phyloP scores from a whole-genome alignment of 2,888 invertebrate species.

The Lymantria monacha region DNA sequence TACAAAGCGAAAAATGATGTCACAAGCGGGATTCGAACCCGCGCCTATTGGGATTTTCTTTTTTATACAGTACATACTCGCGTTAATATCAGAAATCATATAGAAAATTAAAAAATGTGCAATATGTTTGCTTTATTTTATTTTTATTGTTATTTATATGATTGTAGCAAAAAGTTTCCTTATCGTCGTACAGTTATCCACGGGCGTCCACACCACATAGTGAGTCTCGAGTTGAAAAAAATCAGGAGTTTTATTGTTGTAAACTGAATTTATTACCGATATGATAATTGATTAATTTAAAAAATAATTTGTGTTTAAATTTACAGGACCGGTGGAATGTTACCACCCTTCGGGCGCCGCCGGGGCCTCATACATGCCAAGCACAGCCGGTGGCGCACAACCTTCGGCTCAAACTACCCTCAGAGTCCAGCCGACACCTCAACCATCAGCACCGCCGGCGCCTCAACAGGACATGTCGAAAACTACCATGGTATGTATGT shows the following conservation, averaged over 20 bases:
- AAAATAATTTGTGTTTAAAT: neutral
- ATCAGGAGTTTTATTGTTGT: too few species aligned
- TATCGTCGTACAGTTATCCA: slow-evolving; percentile 71
- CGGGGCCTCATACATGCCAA: slow-evolving; percentile 61
- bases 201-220: slow-evolving; percentile 78
- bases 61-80: too few species aligned
- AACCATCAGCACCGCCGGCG: slow-evolving; percentile 67
- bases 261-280: too few species aligned
- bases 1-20: too few species aligned
- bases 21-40: too few species aligned
- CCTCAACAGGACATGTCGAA: slow-evolving; percentile 72
- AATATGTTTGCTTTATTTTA: too few species aligned
- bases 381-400: slow-evolving; percentile 55
- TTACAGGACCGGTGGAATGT: slow-evolving; percentile 72
- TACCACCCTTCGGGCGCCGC: slow-evolving; percentile 64
- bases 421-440: slow-evolving; percentile 62
- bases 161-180: slow-evolving; percentile 47
- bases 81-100: too few species aligned
- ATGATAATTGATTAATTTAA: neutral
- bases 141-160: neutral
- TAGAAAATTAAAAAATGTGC: too few species aligned
- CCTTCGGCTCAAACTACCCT: slow-evolving; percentile 53
- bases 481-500: slow-evolving; percentile 58
- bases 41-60: too few species aligned
- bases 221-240: slow-evolving; percentile 46